phyloP scores from a whole-genome alignment of 37 sponge, comb jelly and placozoan genomes.

The Agelas oroides region DNA sequence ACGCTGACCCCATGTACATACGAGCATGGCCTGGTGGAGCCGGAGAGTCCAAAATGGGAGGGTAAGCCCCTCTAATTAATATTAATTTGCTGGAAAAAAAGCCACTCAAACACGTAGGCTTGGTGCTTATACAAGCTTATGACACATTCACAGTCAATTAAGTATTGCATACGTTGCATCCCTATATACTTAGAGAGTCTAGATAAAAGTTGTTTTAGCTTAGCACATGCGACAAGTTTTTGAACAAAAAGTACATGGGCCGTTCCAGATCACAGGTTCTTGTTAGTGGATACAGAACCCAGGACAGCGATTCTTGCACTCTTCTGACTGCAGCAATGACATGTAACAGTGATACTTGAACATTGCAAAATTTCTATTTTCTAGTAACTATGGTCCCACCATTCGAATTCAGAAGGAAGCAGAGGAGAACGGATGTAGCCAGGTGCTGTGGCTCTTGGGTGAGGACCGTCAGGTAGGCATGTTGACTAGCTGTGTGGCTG shows the following conservation, averaged over 20 bases:
- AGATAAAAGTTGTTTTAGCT: too few species aligned
- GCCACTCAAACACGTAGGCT: not conserved
- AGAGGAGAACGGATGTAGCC: slow-evolving; percentile 67
- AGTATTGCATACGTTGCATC: too few species aligned
- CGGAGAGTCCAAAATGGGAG: slow-evolving; percentile 93
- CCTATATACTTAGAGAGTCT: too few species aligned
- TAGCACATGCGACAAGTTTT: too few species aligned
- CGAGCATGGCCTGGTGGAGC: slow-evolving; percentile 95
- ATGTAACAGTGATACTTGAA: not conserved
- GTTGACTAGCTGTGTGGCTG: too few species aligned
- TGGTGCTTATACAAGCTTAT: too few species aligned
- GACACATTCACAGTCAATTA: too few species aligned
- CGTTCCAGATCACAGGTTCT: too few species aligned
- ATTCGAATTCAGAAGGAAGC: slow-evolving; percentile 83
- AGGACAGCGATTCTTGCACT: too few species aligned
- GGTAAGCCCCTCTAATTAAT: slow-evolving; percentile 52
- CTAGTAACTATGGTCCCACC: slow-evolving; percentile 97
- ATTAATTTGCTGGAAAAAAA: not conserved
- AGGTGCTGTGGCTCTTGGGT: slow-evolving; percentile 98
- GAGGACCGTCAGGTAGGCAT: slow-evolving; percentile 69
- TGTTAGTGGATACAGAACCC: too few species aligned
- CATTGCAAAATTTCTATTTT: slow-evolving; percentile 17
- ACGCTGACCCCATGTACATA: slow-evolving; percentile 90
- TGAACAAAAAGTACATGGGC: too few species aligned
- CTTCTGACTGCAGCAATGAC: too few species aligned